phyloP scores from a whole-genome alignment of 2,113 vertebrate genomes.

The Lynx canadensis region DNA sequence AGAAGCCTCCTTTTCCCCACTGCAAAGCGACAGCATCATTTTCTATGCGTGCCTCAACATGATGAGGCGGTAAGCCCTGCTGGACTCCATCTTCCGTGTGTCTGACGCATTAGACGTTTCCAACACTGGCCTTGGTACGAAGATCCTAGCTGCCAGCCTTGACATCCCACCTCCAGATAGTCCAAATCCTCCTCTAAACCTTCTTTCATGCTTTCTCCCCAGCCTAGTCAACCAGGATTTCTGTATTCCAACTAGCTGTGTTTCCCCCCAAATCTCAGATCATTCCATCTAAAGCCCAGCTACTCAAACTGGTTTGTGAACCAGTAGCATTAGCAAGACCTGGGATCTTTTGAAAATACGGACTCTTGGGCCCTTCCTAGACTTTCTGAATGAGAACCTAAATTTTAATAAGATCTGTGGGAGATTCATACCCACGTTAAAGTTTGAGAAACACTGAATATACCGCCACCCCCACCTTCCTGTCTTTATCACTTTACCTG shows the following conservation, averaged over 20 bases:
- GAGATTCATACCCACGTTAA: background rate
- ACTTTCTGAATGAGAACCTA: background rate
- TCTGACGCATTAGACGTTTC: background rate
- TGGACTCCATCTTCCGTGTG: accelerated
- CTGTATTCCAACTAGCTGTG: background rate
- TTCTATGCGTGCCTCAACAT: accelerated
- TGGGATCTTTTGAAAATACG: background rate
- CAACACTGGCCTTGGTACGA: background rate
- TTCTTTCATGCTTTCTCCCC: background rate
- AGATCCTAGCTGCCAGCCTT: background rate
- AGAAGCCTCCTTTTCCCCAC: background rate
- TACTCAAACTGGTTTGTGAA: background rate
- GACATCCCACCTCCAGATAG: background rate
- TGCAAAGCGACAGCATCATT: background rate
- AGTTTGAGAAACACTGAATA: background rate
- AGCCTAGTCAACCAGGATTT: background rate
- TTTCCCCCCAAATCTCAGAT: background rate
- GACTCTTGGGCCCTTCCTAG: background rate
- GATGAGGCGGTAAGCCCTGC: background rate
- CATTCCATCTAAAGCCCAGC: background rate
- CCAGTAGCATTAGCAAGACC: background rate
- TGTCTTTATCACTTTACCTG: background rate
- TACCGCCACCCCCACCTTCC: accelerated
- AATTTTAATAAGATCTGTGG: background rate
- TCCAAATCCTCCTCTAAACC: background rate